phyloP scores from a whole-genome alignment of 2,113 vertebrate genomes.

The Nibea coibor region DNA sequence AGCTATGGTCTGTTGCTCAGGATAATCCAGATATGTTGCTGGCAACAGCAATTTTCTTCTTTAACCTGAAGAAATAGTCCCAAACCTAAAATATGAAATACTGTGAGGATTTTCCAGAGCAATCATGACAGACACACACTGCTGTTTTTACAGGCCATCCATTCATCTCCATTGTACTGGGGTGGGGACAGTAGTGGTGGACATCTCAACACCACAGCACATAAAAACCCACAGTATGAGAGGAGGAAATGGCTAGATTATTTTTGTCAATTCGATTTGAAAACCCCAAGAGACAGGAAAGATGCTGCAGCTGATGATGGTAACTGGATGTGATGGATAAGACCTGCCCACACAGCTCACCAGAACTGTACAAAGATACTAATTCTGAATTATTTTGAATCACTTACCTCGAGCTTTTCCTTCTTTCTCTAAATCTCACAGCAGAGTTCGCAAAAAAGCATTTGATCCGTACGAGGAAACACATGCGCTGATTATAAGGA shows the following conservation, averaged over 20 bases:
- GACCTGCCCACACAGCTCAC: not conserved
- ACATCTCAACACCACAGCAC: not conserved
- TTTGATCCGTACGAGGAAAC: slow-evolving; percentile 23
- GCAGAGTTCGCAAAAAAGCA: not conserved
- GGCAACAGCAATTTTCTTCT: not conserved
- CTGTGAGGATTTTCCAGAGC: not conserved
- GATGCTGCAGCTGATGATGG: slow-evolving; percentile 1
- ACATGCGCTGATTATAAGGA: slow-evolving; percentile 50
- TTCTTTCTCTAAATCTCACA: not conserved
- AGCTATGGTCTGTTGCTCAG: not conserved
- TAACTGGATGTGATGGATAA: not conserved
- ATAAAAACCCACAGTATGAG: not conserved
- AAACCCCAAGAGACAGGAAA: not conserved
- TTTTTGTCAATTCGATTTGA: not conserved
- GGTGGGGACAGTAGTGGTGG: not conserved
- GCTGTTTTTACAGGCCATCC: not conserved
- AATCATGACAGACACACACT: no score
- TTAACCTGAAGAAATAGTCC: not conserved
- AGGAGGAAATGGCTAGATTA: no score
- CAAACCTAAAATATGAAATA: not conserved
- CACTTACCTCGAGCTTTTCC: slow-evolving; percentile 54
- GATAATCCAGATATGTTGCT: not conserved
- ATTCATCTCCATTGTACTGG: not conserved
- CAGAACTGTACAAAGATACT: not conserved
- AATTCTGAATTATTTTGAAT: not conserved